phyloP scores from a whole-genome alignment of 2,888 invertebrate genomes.

The Anodontia alba region DNA sequence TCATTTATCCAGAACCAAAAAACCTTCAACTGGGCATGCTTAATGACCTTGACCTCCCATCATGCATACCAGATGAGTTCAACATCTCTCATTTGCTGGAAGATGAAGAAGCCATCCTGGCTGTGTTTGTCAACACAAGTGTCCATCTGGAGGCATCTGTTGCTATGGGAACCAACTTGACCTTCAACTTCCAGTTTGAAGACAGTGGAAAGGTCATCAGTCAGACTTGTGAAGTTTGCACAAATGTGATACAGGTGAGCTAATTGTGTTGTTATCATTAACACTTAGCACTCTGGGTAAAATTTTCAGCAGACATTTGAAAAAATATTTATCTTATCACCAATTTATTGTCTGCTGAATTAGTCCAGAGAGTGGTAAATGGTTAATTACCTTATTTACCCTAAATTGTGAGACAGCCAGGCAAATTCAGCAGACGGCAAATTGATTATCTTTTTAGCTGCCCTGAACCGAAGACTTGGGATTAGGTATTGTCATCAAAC shows the following conservation, averaged over 20 bases:
- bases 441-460: too few species aligned
- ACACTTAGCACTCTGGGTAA: too few species aligned
- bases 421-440: too few species aligned
- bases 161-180: slow-evolving; percentile 71
- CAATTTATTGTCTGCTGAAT: too few species aligned
- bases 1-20: slow-evolving; percentile 66
- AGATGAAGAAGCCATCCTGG: slow-evolving; percentile 45
- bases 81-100: slow-evolving; percentile 19
- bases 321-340: too few species aligned
- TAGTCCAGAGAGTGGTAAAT: too few species aligned
- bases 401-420: too few species aligned
- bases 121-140: slow-evolving; percentile 67
- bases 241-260: slow-evolving; percentile 56
- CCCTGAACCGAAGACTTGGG: too few species aligned
- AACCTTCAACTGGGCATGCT: slow-evolving; percentile 66
- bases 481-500: too few species aligned
- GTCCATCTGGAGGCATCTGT: slow-evolving; percentile 68
- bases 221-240: slow-evolving; percentile 43
- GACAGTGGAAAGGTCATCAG: slow-evolving; percentile 30
- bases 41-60: slow-evolving; percentile 59
- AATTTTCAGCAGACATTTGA: too few species aligned
- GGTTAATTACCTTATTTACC: too few species aligned
- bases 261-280: neutral
- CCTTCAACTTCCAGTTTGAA: slow-evolving; percentile 63
- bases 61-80: slow-evolving; percentile 65